Evolutionary conservation across 92 coral and sea anemone species (phyloP).

Genomic region (Porites lobata): DNA sequence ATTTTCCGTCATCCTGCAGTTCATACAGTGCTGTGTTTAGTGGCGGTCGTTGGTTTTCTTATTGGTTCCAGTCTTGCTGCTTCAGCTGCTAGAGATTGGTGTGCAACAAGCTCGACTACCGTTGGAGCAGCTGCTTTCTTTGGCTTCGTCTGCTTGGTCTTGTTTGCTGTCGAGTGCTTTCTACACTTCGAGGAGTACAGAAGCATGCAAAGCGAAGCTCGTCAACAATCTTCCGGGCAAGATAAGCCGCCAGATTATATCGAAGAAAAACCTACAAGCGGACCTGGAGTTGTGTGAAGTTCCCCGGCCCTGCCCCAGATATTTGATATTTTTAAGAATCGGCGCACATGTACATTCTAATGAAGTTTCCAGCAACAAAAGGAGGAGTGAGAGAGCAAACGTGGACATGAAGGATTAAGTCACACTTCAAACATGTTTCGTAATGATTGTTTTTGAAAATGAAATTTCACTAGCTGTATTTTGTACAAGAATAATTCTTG

Average conservation of each 20-base stretch:
- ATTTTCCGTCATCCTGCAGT: conserved; percentile 85
- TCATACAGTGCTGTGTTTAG: conserved; percentile 59
- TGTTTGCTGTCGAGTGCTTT: conserved; percentile 82
- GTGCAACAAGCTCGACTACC: conserved; percentile 53
- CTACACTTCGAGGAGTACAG: conserved; percentile 74
- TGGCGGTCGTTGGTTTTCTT: conserved; percentile 80
- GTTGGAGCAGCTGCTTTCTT: conserved; percentile 88
- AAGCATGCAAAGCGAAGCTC: conserved; percentile 76
- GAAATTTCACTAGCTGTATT: too few relatives aligned
- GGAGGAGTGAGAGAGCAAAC: too few relatives aligned
- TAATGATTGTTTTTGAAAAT: too few relatives aligned
- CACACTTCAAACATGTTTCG: too few relatives aligned
- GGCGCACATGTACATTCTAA: too few relatives aligned
- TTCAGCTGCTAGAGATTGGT: conserved; percentile 46
- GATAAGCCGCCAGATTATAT: conserved; percentile 13
- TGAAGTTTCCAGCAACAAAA: too few relatives aligned
- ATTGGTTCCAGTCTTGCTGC: conserved; percentile 76
- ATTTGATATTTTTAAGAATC: too few relatives aligned
- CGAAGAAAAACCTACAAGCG: conserved; percentile 33
- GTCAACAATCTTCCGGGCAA: conserved; percentile 60
- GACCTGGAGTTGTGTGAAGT: conserved; percentile 7
- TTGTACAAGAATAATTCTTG: too few relatives aligned
- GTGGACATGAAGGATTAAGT: too few relatives aligned
- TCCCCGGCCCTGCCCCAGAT: too few relatives aligned
- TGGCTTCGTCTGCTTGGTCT: conserved; percentile 70